These are phyloP conservation scores for Anhinga rufa DNA, from an alignment of 2,113 vertebrate genomes.

Conservation along the genomic window DNA sequence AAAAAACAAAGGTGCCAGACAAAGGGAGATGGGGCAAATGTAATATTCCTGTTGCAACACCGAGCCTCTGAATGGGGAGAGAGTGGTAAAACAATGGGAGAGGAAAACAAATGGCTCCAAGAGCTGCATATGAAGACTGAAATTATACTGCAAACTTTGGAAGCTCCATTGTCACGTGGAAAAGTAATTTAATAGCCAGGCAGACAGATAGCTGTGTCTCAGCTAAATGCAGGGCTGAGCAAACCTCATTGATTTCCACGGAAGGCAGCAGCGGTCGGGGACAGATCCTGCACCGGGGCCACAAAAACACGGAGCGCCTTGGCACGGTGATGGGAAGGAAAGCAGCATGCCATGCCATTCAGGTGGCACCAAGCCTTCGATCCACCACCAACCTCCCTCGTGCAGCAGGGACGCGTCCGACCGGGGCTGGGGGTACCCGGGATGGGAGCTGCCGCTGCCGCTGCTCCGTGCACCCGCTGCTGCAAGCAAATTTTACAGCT, in stretches of 20 bases:
- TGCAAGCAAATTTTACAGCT: not conserved
- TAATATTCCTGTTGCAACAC: not conserved
- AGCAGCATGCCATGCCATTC: fast-evolving
- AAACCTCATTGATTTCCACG: not conserved
- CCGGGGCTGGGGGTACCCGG: fast-evolving
- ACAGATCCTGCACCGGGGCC: not conserved
- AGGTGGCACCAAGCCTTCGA: not conserved
- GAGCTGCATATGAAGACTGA: not conserved
- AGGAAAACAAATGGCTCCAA: not conserved
- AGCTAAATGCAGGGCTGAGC: not conserved
- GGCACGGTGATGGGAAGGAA: not conserved
- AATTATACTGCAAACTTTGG: conserved; percentile 16
- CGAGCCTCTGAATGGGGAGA: not conserved
- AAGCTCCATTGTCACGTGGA: not conserved
- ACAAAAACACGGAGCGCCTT: not conserved
- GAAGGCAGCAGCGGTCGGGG: not conserved
- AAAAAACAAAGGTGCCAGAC: not conserved
- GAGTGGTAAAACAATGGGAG: not conserved
- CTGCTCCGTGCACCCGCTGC: not conserved
- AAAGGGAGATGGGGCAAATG: not conserved
- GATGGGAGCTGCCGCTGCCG: not conserved
- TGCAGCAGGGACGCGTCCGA: fast-evolving
- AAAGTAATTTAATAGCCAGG: conserved; percentile 15
- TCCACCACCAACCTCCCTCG: fast-evolving
- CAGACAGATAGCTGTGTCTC: not conserved